Evolutionary conservation across 1,140 invertebrate species (phyloP).

Genomic region (Glossosoma conforme): DNA sequence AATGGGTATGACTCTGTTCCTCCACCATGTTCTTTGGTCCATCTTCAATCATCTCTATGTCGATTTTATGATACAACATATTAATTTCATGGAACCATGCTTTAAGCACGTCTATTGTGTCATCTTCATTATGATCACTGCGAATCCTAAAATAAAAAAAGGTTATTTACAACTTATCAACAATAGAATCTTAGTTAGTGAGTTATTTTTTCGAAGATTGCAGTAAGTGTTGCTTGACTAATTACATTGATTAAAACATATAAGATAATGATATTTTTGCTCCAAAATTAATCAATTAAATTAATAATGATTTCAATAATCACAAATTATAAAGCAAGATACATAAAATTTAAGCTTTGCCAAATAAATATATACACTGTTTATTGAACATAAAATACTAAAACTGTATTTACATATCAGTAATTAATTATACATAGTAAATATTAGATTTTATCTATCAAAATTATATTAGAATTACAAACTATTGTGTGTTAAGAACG

Average conservation of each 20-base stretch:
- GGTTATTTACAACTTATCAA: neutral
- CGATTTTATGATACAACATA: slow-evolving; percentile 67
- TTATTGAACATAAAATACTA: neutral
- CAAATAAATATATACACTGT: no score
- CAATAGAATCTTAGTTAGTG: neutral
- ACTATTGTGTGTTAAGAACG: neutral
- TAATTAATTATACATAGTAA: neutral
- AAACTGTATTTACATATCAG: neutral
- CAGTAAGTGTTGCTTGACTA: no score
- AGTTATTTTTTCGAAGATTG: no score
- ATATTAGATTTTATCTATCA: neutral
- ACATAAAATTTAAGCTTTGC: no score
- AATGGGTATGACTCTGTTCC: slow-evolving; percentile 65
- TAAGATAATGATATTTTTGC: neutral
- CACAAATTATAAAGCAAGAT: neutral
- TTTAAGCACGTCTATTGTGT: slow-evolving; percentile 65
- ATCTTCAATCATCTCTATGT: slow-evolving; percentile 51
- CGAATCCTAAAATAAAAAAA: slow-evolving; percentile 62
- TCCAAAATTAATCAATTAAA: neutral
- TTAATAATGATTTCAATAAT: neutral
- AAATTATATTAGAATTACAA: neutral
- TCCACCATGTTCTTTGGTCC: slow-evolving; percentile 48
- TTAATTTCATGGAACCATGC: slow-evolving; percentile 64
- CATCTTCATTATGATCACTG: slow-evolving; percentile 85
- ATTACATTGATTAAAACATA: no score